Evolutionary conservation across 2,113 vertebrate genomes (phyloP), one percentile per base, ranked within the genome.

Genomic region (Triplophysa dalaica): DNA sequence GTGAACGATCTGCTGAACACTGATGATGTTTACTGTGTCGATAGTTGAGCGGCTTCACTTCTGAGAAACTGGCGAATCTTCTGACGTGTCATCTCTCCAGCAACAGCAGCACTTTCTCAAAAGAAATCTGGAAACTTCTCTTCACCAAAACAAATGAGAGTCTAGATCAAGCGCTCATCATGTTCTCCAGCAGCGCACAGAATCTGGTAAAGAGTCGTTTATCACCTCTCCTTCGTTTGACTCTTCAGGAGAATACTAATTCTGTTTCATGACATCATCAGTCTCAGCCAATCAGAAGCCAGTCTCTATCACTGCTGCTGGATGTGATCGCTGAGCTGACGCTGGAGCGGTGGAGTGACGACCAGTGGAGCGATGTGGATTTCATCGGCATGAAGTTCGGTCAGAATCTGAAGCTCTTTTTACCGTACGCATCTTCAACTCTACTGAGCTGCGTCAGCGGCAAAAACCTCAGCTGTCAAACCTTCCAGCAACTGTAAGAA

Each of bases 401-500:
- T 1, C 9, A 10, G 0, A 84, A 87, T 2, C 83, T 92, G 48
- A 75, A 81, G 4, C 4, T 1, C 1, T 88, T 93, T 72, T 80
- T 92, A 65, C 81, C 90, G 0, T 83, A 10, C 0, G 85, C 83
- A 0, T 92, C 92, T 0, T 45, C 22, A 8, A 41, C 41, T 8
- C 91, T 93, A 11, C 86, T 91, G 66, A 60, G 16, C 54, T 92
- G 91, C 76, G 63, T 92, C 63, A 87, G 74, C 82, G 50, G 13
- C 73, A 89, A 62, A 58, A 90, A 92, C 81, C 72, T 93, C 79
- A 92, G 85, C 88, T 92, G 91, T 78, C 76, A 79, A 17, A 82
- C 91, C 0, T 93, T 89, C 84, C 91, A 91, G 63, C 73, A 85
- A 7, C 86, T 92, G 91, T 93, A 54, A 74, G 77, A 50, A 14